A percentile compares a stretch with the other conserved stretches of the same genome.
Evolutionary conservation across 2,888 invertebrate species (phyloP).

Genomic region (Dasysyrphus tricinctus): DNA sequence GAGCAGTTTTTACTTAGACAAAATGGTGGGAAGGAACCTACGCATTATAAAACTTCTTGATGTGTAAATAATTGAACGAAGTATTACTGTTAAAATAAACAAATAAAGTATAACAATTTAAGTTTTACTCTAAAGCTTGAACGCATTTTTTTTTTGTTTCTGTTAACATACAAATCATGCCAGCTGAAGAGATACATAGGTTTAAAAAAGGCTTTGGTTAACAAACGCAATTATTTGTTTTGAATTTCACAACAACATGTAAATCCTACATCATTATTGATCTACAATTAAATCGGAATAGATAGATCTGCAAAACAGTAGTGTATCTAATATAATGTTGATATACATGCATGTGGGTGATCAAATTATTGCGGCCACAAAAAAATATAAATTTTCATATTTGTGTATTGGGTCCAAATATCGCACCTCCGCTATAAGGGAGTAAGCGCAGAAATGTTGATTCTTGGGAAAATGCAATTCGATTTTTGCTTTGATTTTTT

Average conservation of each 20-base stretch:
- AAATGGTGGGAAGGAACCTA: neutral
- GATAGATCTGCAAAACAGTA: too few relatives aligned
- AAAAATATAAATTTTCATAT: too few relatives aligned
- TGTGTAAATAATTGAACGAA: conserved; percentile 55
- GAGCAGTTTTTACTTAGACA: neutral
- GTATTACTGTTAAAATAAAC: conserved; percentile 63
- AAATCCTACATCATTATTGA: neutral
- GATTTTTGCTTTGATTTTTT: too few relatives aligned
- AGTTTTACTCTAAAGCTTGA: conserved; percentile 44
- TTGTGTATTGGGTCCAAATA: too few relatives aligned
- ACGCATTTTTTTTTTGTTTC: neutral
- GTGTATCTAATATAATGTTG: too few relatives aligned
- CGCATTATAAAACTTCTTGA: conserved; percentile 30
- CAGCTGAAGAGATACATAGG: neutral
- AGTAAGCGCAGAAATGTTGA: too few relatives aligned
- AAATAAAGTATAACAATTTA: conserved; percentile 41
- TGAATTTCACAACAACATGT: conserved; percentile 5
- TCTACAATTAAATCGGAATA: too few relatives aligned
- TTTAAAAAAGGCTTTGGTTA: neutral
- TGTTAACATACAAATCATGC: neutral
- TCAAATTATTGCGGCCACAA: too few relatives aligned
- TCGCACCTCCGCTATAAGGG: too few relatives aligned
- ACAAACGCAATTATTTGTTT: neutral
- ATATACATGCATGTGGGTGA: too few relatives aligned
- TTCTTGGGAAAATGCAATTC: too few relatives aligned